Base-by-base conservation (phyloP, 2,113 vertebrate genomes). In the Smithornis capensis region DNA sequence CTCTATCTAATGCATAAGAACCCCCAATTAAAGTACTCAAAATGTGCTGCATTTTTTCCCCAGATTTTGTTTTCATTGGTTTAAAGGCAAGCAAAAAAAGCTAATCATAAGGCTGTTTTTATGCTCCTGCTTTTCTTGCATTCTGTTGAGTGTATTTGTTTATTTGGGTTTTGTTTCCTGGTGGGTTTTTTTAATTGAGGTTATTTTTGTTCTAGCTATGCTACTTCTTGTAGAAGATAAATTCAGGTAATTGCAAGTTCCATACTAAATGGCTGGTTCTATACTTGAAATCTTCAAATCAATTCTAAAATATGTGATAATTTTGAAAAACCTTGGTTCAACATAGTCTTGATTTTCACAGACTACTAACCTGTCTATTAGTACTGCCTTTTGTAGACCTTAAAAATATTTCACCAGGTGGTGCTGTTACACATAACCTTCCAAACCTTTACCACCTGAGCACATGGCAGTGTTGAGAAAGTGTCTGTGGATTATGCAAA, bases 341-440 rank as follows among this genome's bases (percentile, higher is more conserved):
- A 44, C 11, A 6, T 6, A 4, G 0, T 23, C 71, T 65, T 68
- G 7, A 44, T 79, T 78, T 82, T 33, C 19, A 47, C 18, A 59
- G 56, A 2, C 28, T 19, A 3, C 22, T 62, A 78, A 10, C 42
- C 35, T 59, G 14, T 44, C 76, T 56, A 15, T 45, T 35, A 5
- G 19, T n/a, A 37, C 13, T 45, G n/a, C 62, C 19, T 53, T 38
- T 12, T 2, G 4, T 24, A 88, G 45, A 79, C 44, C 87, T 84
- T 16, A 77, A 33, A 62, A 55, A 42, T 75, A 73, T 90, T 88
- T 94, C 95, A 94, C 59, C 95, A 96, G 96, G 79, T 96, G 95
- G 95, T 94, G 96, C 96, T 96, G 75, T 95, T 83, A 86, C 68
- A 90, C 79, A 55, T 55, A 80, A 83, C 88, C 96, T 86, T 63